Conservation (phyloP, 1,140 invertebrate species). For the Dendrolimus kikuchii region DNA sequence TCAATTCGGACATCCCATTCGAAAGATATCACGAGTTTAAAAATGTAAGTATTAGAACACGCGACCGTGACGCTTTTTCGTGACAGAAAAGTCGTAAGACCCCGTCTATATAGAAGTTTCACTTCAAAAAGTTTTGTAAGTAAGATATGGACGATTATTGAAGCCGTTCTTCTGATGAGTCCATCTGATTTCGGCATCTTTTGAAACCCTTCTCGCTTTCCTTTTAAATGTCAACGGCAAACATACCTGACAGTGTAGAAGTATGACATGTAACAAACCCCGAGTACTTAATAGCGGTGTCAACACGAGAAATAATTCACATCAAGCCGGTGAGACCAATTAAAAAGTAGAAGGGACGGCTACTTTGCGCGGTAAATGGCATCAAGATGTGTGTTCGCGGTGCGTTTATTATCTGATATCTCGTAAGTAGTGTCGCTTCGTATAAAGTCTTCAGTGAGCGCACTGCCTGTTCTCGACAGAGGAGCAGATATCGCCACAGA, state of each 20-base stretch:
- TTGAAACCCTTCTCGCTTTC: constrained; percentile 23
- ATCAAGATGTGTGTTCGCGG: constrained; percentile 40
- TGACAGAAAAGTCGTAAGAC: no score
- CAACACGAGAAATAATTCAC: background rate
- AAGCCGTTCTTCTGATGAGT: constrained; percentile 39
- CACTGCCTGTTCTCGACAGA: constrained; percentile 30
- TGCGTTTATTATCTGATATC: constrained; percentile 50
- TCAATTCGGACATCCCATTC: no score
- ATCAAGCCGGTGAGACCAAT: constrained; percentile 25
- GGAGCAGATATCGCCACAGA: constrained; percentile 1
- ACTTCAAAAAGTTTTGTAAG: constrained; percentile 47
- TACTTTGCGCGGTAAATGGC: constrained; percentile 42
- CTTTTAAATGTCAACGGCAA: constrained; percentile 25
- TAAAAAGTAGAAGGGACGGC: constrained; percentile 36
- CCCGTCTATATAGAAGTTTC: no score
- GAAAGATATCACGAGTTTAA: no score
- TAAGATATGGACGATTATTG: constrained; percentile 30
- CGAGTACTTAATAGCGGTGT: background rate
- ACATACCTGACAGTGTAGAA: constrained; percentile 11
- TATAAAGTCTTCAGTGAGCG: constrained; percentile 43
- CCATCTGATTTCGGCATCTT: constrained; percentile 56
- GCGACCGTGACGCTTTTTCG: no score
- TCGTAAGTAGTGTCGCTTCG: constrained; percentile 53
- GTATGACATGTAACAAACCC: constrained; percentile 5
- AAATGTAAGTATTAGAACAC: no score